These are phyloP conservation scores for Hypercompe scribonia DNA, from an alignment of 2,888 invertebrate species.

Conservation along the genomic window DNA sequence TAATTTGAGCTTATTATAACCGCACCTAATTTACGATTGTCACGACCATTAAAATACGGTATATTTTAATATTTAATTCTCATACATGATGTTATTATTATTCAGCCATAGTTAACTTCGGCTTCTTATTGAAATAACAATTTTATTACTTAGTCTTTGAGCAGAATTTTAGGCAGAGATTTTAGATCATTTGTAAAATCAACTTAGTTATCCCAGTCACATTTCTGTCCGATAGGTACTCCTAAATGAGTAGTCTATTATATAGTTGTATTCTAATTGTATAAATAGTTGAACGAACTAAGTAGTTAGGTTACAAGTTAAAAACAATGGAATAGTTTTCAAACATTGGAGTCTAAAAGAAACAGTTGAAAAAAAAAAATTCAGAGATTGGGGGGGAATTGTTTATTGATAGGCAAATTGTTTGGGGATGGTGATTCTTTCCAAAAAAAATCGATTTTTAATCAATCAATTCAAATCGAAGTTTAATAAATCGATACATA, in stretches of 20 bases:
- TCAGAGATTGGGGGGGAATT: not conserved
- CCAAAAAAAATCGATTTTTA: no score
- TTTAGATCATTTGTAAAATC: no score
- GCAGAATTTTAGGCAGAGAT: not conserved
- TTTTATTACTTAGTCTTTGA: not conserved
- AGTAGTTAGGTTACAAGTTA: not conserved
- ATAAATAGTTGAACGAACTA: not conserved
- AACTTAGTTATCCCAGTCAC: no score
- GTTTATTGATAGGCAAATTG: not conserved
- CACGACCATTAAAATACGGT: not conserved
- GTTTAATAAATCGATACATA: no score
- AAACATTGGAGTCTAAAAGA: not conserved
- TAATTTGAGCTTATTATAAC: slow-evolving; percentile 12
- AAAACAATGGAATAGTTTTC: not conserved
- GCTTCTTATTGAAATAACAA: not conserved
- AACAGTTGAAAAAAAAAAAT: not conserved
- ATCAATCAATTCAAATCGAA: no score
- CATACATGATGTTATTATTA: slow-evolving; percentile 1
- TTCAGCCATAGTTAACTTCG: not conserved
- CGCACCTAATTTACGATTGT: slow-evolving; percentile 12
- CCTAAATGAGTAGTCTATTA: no score
- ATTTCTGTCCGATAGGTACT: no score
- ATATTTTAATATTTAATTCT: slow-evolving; percentile 4
- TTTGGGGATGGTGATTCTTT: no score
- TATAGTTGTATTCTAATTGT: not conserved